Evolutionary conservation across 2,888 invertebrate species (phyloP), one percentile per base, ranked within the genome.

Genomic region (Morpho helenor): DNA sequence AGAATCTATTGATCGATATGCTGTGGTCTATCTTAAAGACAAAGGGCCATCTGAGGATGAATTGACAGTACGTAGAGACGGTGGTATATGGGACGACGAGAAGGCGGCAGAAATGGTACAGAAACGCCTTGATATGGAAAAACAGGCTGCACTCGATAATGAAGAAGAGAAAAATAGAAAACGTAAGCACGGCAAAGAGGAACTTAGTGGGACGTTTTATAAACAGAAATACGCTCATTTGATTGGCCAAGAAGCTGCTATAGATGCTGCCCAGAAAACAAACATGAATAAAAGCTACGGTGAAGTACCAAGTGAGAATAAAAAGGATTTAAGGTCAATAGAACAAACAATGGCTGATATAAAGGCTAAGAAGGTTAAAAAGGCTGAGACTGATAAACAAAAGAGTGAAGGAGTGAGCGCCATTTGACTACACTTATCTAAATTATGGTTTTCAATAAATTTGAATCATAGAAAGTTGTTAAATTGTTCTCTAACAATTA

Each of bases 281-380:
- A 94, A 95, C 79, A 95, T 97, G 50, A 98, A 97, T 81, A 96
- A 95, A 75, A 95, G 93, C 68, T 98, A 98, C 74, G 98, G 98
- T 9, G 89, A 90, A 65, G 98, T 98, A 52, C 97, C 98, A 0
- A 97, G 97, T 85, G 96, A 96, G 79, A 97, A 98, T 84, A 98
- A 98, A 77, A 96, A 96, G 73, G 98, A 98, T 82, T 92, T 94
- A 64, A 92, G 98, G 44, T 98, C 98, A 8, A 98, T 98, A 68
- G 98, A 98, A 84, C 97, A 98, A 84, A 98, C 98, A 0, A 93
- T 98, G 90, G 97, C 97, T 0, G 98, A 98, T 77, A 97, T 97
- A 64, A 93, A 94, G 74, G 96, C 97, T 0, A 97, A 96, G 79
- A 98, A 97, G 77, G 91, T 93, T 72, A 92, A 92, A 70, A 95